Evolutionary conservation across 2,888 invertebrate species (phyloP).

Genomic region (Omphaloscelis lunosa): DNA sequence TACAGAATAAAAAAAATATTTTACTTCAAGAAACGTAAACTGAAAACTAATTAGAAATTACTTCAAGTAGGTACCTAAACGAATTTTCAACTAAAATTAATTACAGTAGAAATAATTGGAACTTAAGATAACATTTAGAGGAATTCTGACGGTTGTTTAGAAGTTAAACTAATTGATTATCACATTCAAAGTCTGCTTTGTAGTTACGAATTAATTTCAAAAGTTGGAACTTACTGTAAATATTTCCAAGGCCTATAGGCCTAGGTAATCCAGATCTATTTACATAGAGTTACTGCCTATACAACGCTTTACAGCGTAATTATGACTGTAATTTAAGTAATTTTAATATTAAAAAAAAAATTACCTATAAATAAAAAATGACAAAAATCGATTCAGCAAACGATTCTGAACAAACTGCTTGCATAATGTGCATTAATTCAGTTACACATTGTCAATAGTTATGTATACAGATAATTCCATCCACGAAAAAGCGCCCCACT

Average conservation of each 20-base stretch:
- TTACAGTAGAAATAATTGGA: constrained; percentile 20
- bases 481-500: too few species aligned
- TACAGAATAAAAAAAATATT: background rate
- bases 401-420: too few species aligned
- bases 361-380: too few species aligned
- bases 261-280: background rate
- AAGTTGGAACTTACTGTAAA: constrained; percentile 3
- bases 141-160: constrained; percentile 20
- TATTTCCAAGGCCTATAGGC: background rate
- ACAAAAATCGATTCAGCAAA: too few species aligned
- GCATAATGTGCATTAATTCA: too few species aligned
- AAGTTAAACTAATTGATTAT: constrained; percentile 29
- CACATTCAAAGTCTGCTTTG: constrained; percentile 17
- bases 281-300: too few species aligned
- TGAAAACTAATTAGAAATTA: constrained; percentile 33
- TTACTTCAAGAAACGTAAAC: constrained; percentile 18
- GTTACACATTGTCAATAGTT: too few species aligned
- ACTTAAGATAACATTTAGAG: constrained; percentile 30
- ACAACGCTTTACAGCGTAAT: too few species aligned
- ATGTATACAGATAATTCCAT: too few species aligned
- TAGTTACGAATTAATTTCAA: constrained; percentile 2
- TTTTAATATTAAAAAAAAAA: too few species aligned
- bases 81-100: constrained; percentile 24
- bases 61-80: constrained; percentile 13
- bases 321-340: too few species aligned